Conservation (phyloP, 2,113 vertebrate species). For the Entosphenus tridentatus region DNA sequence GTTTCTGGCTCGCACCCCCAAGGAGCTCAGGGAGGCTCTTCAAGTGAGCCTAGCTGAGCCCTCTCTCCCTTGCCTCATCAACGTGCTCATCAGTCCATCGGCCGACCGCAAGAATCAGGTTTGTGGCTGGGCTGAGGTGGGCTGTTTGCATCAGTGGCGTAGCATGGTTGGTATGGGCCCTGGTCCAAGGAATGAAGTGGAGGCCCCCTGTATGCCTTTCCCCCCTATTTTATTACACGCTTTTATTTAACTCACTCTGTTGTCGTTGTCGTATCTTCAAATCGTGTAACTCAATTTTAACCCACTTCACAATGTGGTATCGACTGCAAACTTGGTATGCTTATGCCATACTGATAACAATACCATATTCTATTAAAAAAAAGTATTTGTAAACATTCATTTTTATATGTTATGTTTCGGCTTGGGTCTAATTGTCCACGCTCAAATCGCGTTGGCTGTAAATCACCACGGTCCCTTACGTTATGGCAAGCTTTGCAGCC, state of each 20-base stretch:
- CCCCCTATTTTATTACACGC: background rate
- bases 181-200: background rate
- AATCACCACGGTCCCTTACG: too few species aligned
- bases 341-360: too few species aligned
- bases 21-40: constrained; percentile 43
- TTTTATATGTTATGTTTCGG: too few species aligned
- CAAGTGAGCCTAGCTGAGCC: constrained; percentile 33
- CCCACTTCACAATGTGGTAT: too few species aligned
- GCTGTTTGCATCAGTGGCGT: background rate
- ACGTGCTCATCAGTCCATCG: constrained; percentile 62
- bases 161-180: background rate
- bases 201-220: background rate
- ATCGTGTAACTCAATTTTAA: too few species aligned
- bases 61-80: constrained; percentile 47
- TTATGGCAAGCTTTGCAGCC: too few species aligned
- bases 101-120: constrained; percentile 71
- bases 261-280: background rate
- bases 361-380: too few species aligned
- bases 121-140: constrained; percentile 5
- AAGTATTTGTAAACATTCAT: too few species aligned
- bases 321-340: too few species aligned
- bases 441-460: too few species aligned
- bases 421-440: too few species aligned
- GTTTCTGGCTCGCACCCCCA: constrained; percentile 50
- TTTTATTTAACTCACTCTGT: background rate